phyloP scores from a whole-genome alignment of 2,888 invertebrate genomes.

The Acleris laterana region DNA sequence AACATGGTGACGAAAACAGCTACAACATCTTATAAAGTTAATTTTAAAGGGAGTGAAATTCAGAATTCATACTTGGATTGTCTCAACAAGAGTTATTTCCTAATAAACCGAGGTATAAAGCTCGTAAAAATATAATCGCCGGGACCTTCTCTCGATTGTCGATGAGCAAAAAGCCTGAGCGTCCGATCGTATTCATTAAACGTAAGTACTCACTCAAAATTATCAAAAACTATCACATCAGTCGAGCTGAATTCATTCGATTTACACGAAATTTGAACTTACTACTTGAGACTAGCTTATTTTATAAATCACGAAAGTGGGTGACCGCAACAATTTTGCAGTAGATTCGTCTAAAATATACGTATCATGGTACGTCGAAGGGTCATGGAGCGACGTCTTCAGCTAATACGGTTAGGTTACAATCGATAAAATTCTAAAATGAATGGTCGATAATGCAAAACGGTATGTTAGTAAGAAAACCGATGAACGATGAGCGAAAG shows the following conservation, averaged over 20 bases:
- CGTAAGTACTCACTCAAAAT: conserved; percentile 60
- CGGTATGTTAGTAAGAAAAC: conserved; percentile 36
- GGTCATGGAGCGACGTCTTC: background rate
- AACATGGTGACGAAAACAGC: no score
- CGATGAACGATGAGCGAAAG: conserved; percentile 22
- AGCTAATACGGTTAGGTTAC: background rate
- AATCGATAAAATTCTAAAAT: conserved; percentile 19
- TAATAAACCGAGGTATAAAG: conserved; percentile 18
- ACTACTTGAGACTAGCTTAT: conserved; percentile 66
- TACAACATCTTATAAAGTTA: no score
- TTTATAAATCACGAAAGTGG: conserved; percentile 51
- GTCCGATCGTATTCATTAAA: conserved; percentile 4
- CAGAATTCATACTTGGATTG: background rate
- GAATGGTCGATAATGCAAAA: conserved; percentile 18
- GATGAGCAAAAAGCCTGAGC: conserved; percentile 5
- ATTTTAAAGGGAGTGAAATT: no score
- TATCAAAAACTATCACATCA: conserved; percentile 62
- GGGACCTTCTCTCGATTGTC: background rate
- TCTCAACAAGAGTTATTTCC: conserved; percentile 17
- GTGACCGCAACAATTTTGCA: conserved; percentile 28
- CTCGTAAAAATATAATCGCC: conserved; percentile 9
- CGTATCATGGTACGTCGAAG: conserved; percentile 27
- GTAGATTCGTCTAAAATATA: conserved; percentile 33
- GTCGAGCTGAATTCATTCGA: conserved; percentile 57
- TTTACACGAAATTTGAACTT: conserved; percentile 61